These are phyloP conservation scores for Eristalinus aeneus DNA, from an alignment of 2,888 invertebrate genomes.

Conservation along the genomic window DNA sequence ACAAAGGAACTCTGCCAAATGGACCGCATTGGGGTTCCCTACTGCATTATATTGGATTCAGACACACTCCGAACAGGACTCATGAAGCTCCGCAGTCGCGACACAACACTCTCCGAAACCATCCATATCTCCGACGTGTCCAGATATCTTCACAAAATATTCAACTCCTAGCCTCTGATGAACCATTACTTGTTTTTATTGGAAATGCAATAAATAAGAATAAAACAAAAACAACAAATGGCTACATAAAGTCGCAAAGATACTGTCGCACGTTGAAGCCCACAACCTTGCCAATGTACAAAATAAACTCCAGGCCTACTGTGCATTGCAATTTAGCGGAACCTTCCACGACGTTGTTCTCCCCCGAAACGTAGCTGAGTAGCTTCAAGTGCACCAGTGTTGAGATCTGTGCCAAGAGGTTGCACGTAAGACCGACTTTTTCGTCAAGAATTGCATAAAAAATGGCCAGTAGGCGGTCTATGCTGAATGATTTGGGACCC, in stretches of 20 bases:
- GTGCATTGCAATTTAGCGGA: constrained; percentile 93
- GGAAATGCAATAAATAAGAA: constrained; percentile 48
- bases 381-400: constrained; percentile 92
- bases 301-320: constrained; percentile 90
- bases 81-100: constrained; percentile 84
- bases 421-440: constrained; percentile 91
- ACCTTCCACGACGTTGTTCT: constrained; percentile 86
- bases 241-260: constrained; percentile 86
- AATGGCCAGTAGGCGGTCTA: constrained; percentile 92
- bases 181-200: constrained; percentile 36
- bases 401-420: constrained; percentile 92
- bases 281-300: constrained; percentile 88
- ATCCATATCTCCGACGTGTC: constrained; percentile 86
- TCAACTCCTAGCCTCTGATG: constrained; percentile 75
- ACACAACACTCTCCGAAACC: constrained; percentile 87
- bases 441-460: constrained; percentile 94
- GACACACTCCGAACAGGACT: constrained; percentile 87
- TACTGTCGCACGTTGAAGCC: constrained; percentile 89
- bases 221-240: constrained; percentile 4
- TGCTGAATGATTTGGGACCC: constrained; percentile 91
- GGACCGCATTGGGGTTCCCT: constrained; percentile 87
- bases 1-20: constrained; percentile 81
- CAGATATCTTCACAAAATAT: constrained; percentile 83
- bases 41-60: constrained; percentile 86
- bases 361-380: constrained; percentile 86